Percentiles rank a stretch among this genome's conserved stretches.
phyloP scores from a whole-genome alignment of 2,888 invertebrate species.

The Tinea pellionella region DNA sequence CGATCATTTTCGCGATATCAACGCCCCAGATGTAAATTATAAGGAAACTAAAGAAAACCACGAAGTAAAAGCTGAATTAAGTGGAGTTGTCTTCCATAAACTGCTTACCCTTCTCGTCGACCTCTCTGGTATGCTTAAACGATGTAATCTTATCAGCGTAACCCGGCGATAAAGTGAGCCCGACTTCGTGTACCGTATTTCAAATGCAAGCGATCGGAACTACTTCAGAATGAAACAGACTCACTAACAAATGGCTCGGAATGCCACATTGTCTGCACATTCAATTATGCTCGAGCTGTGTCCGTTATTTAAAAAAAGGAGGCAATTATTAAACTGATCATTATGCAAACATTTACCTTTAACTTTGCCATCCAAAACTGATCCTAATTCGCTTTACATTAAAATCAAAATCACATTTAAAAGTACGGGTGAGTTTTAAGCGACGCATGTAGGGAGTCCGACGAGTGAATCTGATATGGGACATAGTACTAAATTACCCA shows the following conservation, averaged over 20 bases:
- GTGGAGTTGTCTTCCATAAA: constrained; percentile 11
- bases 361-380: constrained; percentile 28
- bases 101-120: constrained; percentile 10
- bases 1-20: constrained; percentile 9
- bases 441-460: neutral
- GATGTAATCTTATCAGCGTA: constrained; percentile 16
- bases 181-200: constrained; percentile 11
- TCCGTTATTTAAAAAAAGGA: constrained; percentile 28
- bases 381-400: constrained; percentile 21
- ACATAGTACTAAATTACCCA: constrained; percentile 7
- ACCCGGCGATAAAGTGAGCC: constrained; percentile 14
- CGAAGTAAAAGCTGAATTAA: constrained; percentile 13
- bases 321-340: constrained; percentile 35
- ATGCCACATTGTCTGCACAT: constrained; percentile 4
- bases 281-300: constrained; percentile 15
- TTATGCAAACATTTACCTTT: constrained; percentile 34
- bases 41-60: constrained; percentile 4
- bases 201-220: constrained; percentile 11
- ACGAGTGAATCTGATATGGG: constrained; percentile 3
- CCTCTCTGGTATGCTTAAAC: constrained; percentile 14
- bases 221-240: neutral
- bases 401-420: constrained; percentile 1
- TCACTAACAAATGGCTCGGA: neutral
- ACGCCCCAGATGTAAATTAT: constrained; percentile 7
- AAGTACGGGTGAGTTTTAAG: neutral